Percentiles rank a stretch among this genome's conserved stretches.
Conservation (phyloP, 2,888 invertebrate genomes). For the Drosophila diplacantha region DNA sequence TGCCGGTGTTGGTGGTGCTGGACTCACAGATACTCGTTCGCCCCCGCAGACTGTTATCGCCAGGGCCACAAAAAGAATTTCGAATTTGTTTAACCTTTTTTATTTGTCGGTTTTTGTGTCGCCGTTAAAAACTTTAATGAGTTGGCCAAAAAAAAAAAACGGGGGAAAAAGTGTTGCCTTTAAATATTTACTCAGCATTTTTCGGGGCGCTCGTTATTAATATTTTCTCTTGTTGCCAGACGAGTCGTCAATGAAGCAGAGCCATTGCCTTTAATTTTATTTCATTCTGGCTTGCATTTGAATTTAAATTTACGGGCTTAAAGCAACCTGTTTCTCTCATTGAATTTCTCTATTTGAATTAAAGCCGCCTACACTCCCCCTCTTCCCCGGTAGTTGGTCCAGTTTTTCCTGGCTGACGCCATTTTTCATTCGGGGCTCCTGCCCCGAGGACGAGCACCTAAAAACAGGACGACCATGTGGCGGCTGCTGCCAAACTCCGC, state of each 20-base stretch:
- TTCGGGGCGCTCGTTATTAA: constrained; percentile 39
- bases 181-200: constrained; percentile 77
- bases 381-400: constrained; percentile 36
- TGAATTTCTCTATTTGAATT: background rate
- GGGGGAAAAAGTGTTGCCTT: constrained; percentile 42
- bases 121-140: constrained; percentile 55
- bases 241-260: constrained; percentile 55
- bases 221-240: constrained; percentile 29
- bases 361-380: constrained; percentile 1
- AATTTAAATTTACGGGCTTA: too few species aligned
- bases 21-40: constrained; percentile 42
- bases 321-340: background rate
- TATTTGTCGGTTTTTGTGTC: constrained; percentile 17
- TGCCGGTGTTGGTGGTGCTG: constrained; percentile 32
- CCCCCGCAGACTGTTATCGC: constrained; percentile 52
- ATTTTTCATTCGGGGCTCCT: constrained; percentile 60
- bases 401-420: constrained; percentile 56
- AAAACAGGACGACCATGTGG: constrained; percentile 63
- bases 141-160: constrained; percentile 54
- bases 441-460: constrained; percentile 54
- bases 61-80: constrained; percentile 45
- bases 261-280: constrained; percentile 35
- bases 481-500: constrained; percentile 43
- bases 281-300: background rate
- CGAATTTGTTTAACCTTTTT: constrained; percentile 71